Evolutionary conservation across 2,113 vertebrate genomes (phyloP).

Genomic region (Oreotragus oreotragus): DNA sequence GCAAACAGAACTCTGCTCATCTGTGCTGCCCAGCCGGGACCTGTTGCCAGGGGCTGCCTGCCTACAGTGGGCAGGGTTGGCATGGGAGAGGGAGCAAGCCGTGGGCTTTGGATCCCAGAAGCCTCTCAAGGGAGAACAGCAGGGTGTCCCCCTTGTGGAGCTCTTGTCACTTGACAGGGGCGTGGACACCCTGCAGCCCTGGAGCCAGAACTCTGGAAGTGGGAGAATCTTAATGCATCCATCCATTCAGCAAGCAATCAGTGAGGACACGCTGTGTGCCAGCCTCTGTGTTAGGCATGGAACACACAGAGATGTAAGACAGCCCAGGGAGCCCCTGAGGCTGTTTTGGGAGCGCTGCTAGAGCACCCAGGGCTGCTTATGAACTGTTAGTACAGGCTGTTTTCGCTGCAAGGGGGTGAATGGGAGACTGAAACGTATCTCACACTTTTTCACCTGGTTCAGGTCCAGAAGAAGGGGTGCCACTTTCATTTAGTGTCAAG

Average conservation of each 20-base stretch:
- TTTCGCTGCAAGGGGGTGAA: background rate
- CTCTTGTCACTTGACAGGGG: background rate
- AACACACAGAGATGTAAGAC: background rate
- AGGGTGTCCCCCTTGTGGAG: background rate
- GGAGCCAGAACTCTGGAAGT: background rate
- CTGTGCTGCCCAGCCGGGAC: background rate
- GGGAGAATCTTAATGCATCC: background rate
- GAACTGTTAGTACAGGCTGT: background rate
- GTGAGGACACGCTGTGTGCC: background rate
- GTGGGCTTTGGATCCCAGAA: background rate
- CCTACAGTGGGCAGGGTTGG: background rate
- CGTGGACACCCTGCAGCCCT: background rate
- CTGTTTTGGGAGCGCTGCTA: background rate
- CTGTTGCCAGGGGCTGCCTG: background rate
- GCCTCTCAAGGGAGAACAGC: background rate
- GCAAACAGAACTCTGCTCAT: background rate
- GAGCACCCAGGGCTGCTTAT: background rate
- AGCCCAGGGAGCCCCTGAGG: background rate
- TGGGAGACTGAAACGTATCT: background rate
- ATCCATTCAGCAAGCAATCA: background rate
- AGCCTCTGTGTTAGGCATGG: fast-evolving
- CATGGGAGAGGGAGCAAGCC: background rate
- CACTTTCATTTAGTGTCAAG: background rate
- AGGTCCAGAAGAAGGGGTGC: background rate
- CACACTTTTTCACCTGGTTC: background rate